phyloP scores from a whole-genome alignment of 2,113 vertebrate species.

The Hippolais icterina region DNA sequence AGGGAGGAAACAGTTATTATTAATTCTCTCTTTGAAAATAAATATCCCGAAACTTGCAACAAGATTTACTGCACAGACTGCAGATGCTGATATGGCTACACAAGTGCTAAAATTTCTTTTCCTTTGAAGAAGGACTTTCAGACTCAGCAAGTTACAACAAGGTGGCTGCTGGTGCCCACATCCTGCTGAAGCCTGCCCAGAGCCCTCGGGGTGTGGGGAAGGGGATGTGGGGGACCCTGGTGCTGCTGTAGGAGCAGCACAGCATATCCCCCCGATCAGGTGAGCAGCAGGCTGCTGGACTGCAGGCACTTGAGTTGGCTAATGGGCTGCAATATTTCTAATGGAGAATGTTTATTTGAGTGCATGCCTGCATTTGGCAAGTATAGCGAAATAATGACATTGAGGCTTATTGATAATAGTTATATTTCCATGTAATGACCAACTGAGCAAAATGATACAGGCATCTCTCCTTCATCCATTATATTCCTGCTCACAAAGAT shows the following conservation, averaged over 20 bases:
- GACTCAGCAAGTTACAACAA: neutral
- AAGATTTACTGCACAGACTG: neutral
- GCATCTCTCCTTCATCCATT: slow-evolving; percentile 48
- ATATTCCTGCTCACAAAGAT: slow-evolving; percentile 22
- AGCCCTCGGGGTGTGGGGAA: accelerated
- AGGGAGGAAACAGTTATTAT: slow-evolving; percentile 63
- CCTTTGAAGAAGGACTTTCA: neutral
- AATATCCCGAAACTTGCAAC: slow-evolving; percentile 23
- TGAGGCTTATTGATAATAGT: slow-evolving; percentile 58
- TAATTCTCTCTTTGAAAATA: slow-evolving; percentile 66
- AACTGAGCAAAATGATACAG: slow-evolving; percentile 44
- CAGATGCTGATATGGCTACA: neutral
- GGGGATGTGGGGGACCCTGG: neutral
- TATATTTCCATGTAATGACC: slow-evolving; percentile 48
- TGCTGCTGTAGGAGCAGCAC: neutral
- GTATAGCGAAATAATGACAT: slow-evolving; percentile 8
- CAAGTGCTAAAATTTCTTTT: neutral
- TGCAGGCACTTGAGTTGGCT: neutral
- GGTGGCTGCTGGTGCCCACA: neutral
- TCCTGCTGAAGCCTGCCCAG: neutral
- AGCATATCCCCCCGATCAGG: accelerated
- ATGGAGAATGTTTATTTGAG: slow-evolving; percentile 3
- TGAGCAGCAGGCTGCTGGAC: neutral
- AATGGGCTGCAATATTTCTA: neutral
- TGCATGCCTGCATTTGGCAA: neutral